These are phyloP conservation scores for Theristicus caerulescens DNA, from an alignment of 2,113 vertebrate species.

Conservation along the genomic window DNA sequence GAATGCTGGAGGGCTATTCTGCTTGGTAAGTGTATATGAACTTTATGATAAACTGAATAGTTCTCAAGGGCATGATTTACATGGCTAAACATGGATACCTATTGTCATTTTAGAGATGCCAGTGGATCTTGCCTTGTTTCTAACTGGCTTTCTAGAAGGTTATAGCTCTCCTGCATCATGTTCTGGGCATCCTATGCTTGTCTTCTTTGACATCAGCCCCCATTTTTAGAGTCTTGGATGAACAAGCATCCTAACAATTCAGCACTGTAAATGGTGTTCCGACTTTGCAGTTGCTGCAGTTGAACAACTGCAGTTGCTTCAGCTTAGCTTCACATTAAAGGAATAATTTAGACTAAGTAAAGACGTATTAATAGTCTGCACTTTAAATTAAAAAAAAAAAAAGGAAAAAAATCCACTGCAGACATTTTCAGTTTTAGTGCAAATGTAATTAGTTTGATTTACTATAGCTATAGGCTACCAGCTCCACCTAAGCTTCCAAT, in stretches of 20 bases:
- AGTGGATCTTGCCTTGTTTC: not conserved
- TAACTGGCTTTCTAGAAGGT: not conserved
- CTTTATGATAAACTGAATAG: not conserved
- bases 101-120: not conserved
- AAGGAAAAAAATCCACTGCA: not conserved
- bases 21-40: not conserved
- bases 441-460: constrained; percentile 75
- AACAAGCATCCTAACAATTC: not conserved
- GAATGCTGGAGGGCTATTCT: not conserved
- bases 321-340: constrained; percentile 21
- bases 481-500: constrained; percentile 39
- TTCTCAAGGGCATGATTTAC: not conserved
- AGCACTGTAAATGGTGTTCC: not conserved
- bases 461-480: constrained; percentile 47
- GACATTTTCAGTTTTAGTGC: constrained; percentile 34
- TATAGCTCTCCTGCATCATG: not conserved
- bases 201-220: not conserved
- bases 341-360: constrained; percentile 46
- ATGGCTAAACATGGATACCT: not conserved
- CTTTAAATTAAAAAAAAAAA: not conserved
- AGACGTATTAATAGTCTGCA: constrained; percentile 27
- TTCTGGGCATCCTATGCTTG: not conserved
- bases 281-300: not conserved
- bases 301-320: not conserved
- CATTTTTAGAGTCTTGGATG: not conserved